Evolutionary conservation across 1,140 invertebrate genomes (phyloP).

Genomic region (Listronotus oregonensis): DNA sequence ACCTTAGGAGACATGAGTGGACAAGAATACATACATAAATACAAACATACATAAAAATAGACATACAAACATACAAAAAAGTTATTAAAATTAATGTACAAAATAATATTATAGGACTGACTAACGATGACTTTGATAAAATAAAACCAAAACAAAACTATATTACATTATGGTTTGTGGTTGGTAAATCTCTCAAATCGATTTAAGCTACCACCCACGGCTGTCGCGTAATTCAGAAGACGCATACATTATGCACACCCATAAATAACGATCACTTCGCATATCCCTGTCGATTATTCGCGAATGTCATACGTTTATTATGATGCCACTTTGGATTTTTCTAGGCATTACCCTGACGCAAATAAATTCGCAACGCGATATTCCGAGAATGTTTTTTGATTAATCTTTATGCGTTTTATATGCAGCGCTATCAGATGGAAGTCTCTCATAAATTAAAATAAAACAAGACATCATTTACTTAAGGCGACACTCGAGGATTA

Average conservation of each 20-base stretch:
- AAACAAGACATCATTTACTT: slow-evolving; percentile 40
- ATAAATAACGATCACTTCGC: slow-evolving; percentile 28
- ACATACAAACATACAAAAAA: no score
- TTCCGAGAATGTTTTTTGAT: slow-evolving; percentile 39
- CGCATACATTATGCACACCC: slow-evolving; percentile 18
- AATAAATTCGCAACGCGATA: slow-evolving; percentile 37
- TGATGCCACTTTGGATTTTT: slow-evolving; percentile 31
- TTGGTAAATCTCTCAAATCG: no score
- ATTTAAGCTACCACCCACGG: slow-evolving; percentile 2
- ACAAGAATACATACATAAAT: no score
- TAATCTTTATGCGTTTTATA: slow-evolving; percentile 36
- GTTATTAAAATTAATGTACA: no score
- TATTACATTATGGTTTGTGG: no score
- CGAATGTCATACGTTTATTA: slow-evolving; percentile 30
- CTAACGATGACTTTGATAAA: no score
- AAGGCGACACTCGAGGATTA: slow-evolving; percentile 32
- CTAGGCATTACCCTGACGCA: slow-evolving; percentile 27
- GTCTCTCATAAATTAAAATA: slow-evolving; percentile 30
- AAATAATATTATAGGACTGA: no score
- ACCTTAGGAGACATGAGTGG: no score
- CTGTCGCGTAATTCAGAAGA: slow-evolving; percentile 24
- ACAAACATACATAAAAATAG: no score
- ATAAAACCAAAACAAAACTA: no score
- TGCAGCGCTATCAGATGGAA: slow-evolving; percentile 34
- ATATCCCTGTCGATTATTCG: slow-evolving; percentile 28